These are phyloP conservation scores for Poecilia gillii DNA, from an alignment of 2,797 vertebrate species.

Conservation along the genomic window DNA sequence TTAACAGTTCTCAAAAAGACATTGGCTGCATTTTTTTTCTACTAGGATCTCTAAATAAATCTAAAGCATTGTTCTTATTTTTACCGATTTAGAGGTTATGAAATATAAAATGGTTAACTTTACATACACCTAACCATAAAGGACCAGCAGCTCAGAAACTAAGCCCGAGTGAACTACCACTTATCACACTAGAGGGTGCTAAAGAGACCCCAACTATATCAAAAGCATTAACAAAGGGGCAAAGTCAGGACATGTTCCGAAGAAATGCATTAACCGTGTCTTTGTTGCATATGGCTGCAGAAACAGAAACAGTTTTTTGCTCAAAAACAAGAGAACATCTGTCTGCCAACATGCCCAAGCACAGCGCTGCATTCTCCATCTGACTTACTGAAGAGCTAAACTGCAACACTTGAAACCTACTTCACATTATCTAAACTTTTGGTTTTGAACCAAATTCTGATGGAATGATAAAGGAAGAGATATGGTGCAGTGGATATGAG, in stretches of 20 bases:
- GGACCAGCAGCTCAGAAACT: conserved; percentile 74
- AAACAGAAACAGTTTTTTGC: not conserved
- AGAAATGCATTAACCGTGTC: not conserved
- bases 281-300: not conserved
- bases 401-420: not conserved
- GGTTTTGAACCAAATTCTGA: not conserved
- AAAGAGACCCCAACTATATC: conserved; percentile 33
- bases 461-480: not conserved
- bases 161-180: conserved; percentile 55
- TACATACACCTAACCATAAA: conserved; percentile 22
- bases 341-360: not conserved
- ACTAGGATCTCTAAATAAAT: not conserved
- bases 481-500: not conserved
- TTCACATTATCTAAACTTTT: not conserved
- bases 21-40: not conserved
- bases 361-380: not conserved
- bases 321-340: not conserved
- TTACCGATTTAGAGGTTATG: not conserved
- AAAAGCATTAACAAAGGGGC: not conserved
- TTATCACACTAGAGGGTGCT: conserved; percentile 64
- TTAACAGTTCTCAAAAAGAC: not conserved
- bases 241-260: not conserved
- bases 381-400: not conserved
- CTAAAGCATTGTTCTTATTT: not conserved
- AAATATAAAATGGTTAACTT: not conserved